Base-by-base conservation (phyloP, 2,113 vertebrate species). In the Podilymbus podiceps region DNA sequence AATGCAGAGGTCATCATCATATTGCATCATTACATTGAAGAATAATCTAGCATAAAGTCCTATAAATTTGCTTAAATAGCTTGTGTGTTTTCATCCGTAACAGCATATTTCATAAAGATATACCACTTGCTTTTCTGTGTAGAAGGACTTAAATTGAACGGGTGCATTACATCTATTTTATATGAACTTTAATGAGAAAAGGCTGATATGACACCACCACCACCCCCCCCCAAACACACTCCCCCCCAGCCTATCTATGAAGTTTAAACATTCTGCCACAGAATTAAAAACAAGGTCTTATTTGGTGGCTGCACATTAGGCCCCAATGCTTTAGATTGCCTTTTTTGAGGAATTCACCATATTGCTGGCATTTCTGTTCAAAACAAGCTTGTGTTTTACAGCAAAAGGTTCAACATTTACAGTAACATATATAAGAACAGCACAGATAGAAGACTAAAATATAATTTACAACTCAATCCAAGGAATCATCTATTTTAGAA, bases 21-120 rank as follows among this genome's bases (percentile, higher is more conserved):
- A 93, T 47, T 87, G 85, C 88, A 97, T 95, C 85, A 92, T 96
- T 97, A 95, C 83, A 67, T 7, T 95, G 88, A 95, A 47, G 73
- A 96, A 97, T 95, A 95, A 97, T 96, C 85, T 92, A 88, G 89
- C 92, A 95, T 81, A 92, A 96, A 97, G 83, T 90, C 73, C 82
- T 92, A 96, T 96, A 96, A 97, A 96, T 96, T 94, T 92, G 76
- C 64, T 89, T 68, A 95, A 97, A 96, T 89, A 92, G 95, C 85
- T 88, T 91, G 76, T 88, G 90, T 59, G 79, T 95, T 96, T 97
- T 88, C 95, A 96, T 85, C 95, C 82, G 47, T 95, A 95, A 75
- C 73, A 91, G 78, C 19, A 6, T 94, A 96, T 94, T 97, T 96
- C 90, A 95, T 89, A 64, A 93, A 95, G 89, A 89, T 77, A 80